phyloP scores from a whole-genome alignment of 1,140 invertebrate species.

The Drosophila sp. region DNA sequence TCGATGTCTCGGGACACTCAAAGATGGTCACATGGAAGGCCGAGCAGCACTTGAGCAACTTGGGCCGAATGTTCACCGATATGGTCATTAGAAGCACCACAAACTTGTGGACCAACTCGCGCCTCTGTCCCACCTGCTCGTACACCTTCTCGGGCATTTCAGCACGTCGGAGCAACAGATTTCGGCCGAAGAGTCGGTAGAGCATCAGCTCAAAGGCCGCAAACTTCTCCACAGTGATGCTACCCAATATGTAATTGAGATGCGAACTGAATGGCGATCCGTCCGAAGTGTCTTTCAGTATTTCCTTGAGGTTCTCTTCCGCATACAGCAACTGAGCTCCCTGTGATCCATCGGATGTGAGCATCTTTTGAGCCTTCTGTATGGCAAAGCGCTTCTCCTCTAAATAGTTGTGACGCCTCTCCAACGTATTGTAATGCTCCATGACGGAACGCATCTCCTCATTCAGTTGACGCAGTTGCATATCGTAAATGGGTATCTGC shows the following conservation, averaged over 20 bases:
- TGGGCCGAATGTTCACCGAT: conserved; percentile 46
- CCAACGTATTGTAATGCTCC: conserved; percentile 96
- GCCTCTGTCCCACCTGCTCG: background rate
- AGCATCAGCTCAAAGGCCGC: conserved; percentile 62
- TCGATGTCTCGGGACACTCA: conserved; percentile 53
- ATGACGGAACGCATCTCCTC: conserved; percentile 95
- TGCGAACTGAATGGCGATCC: background rate
- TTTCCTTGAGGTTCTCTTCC: conserved; percentile 96
- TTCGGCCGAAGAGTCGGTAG: conserved; percentile 61
- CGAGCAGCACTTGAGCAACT: conserved; percentile 57
- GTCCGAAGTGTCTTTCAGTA: conserved; percentile 53
- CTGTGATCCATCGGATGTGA: conserved; percentile 36
- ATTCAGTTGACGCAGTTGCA: conserved; percentile 88
- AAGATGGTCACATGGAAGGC: conserved; percentile 65
- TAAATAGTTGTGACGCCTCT: conserved; percentile 78
- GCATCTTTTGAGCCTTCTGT: conserved; percentile 37
- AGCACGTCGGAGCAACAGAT: conserved; percentile 53
- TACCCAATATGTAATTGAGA: conserved; percentile 88
- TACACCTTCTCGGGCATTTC: conserved; percentile 31
- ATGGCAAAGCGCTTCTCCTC: conserved; percentile 61
- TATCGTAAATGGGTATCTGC: conserved; percentile 97
- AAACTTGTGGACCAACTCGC: conserved; percentile 43
- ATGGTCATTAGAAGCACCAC: conserved; percentile 59
- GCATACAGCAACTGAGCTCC: conserved; percentile 93
- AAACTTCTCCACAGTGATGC: conserved; percentile 95